A percentile compares a stretch with the other conserved stretches of the same genome.
Evolutionary conservation across 2,113 vertebrate species (phyloP).

Genomic region (Colossoma macropomum): DNA sequence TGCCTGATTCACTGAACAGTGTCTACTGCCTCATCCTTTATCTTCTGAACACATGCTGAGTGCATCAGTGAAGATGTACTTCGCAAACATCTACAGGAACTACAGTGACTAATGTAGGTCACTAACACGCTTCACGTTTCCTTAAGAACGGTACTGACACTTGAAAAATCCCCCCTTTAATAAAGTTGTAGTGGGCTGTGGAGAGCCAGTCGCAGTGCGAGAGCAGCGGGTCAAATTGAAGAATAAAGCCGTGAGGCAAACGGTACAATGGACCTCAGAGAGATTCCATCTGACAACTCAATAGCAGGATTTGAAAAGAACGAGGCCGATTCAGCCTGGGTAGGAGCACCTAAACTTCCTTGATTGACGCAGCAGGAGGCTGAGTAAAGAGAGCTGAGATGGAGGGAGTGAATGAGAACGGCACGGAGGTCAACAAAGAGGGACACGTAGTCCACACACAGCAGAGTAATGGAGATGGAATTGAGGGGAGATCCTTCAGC

Average conservation of each 20-base stretch:
- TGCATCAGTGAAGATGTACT: neutral
- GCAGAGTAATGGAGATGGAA: neutral
- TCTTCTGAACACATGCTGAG: neutral
- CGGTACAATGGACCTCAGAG: neutral
- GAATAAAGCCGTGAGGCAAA: neutral
- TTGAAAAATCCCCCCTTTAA: neutral
- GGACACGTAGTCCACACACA: neutral
- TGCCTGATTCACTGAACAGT: neutral
- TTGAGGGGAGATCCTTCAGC: neutral
- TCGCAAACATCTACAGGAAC: neutral
- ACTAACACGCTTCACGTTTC: neutral
- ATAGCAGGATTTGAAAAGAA: neutral
- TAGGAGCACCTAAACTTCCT: neutral
- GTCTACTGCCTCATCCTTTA: neutral
- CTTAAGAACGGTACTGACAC: neutral
- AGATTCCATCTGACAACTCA: slow-evolving; percentile 14
- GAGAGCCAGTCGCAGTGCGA: neutral
- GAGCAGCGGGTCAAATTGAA: neutral
- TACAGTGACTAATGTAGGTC: neutral
- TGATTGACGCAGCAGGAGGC: neutral
- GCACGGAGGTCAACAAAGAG: neutral
- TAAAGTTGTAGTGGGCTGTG: neutral
- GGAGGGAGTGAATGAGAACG: neutral
- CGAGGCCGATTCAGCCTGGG: neutral
- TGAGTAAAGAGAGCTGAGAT: neutral